Conservation (phyloP, 2,113 vertebrate genomes). For the cat (Felis catus) region DNA sequence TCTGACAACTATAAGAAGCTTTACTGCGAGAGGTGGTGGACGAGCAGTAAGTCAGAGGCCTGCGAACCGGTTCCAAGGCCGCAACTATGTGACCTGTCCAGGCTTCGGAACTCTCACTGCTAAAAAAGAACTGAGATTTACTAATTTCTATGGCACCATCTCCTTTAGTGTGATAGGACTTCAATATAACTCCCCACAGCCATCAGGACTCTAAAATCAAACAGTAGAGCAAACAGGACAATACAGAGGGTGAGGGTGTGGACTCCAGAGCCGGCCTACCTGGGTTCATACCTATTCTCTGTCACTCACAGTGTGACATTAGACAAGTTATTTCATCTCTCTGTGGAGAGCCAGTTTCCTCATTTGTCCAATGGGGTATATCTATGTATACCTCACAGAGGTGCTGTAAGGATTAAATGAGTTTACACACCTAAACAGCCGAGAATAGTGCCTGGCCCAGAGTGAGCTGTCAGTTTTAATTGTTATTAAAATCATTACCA, state of each 20-base stretch:
- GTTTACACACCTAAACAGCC: background rate
- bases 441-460: background rate
- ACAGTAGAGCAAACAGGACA: background rate
- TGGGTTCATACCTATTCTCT: background rate
- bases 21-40: background rate
- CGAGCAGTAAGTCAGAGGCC: background rate
- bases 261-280: background rate
- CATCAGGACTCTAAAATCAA: background rate
- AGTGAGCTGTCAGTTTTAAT: background rate
- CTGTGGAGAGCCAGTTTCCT: background rate
- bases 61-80: background rate
- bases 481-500: background rate
- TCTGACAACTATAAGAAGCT: background rate
- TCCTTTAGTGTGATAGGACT: conserved; percentile 8
- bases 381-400: background rate
- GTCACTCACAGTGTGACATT: background rate
- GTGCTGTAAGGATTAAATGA: background rate
- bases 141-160: background rate
- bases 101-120: background rate
- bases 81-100: background rate
- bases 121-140: background rate
- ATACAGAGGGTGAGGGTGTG: background rate
- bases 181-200: background rate
- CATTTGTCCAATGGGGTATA: background rate
- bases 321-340: background rate